Base-by-base conservation (phyloP, 2,113 vertebrate genomes). In the Calyptomena viridis region DNA sequence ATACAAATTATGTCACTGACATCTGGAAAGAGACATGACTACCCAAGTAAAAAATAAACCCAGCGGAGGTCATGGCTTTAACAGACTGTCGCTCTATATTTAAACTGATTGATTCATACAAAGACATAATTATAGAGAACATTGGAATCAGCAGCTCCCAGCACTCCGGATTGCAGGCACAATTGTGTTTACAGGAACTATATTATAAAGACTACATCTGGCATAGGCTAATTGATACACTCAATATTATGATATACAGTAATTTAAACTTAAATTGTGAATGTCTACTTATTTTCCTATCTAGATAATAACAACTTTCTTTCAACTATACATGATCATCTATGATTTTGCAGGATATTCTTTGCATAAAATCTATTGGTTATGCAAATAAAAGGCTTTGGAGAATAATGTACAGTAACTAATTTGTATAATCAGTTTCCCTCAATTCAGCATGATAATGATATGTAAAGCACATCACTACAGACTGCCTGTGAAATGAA, bases 21-120 rank as follows among this genome's bases (percentile, higher is more conserved):
- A 96, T 96, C 97, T 97, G 96, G 96, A 97, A 97, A 96, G 90
- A 97, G 96, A 95, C 93, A 96, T 44, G 84, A 96, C 92, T 93
- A 88, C 79, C 89, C 89, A n/a, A 96, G 96, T 90, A 91, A 93
- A 96, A 96, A 93, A 95, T 95, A 95, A 96, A 96, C 96, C 90
- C 92, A 78, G 28, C 23, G 1, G 94, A 96, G 95, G 94, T 95
- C 96, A 95, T 58, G 92, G 96, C 94, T 96, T 96, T 95, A 92
- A 91, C 95, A 93, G 91, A 93, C 95, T 96, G 97, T 90, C 97
- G 74, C 77, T 96, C 95, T 96, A 86, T 90, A 96, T 96, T 97
- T 96, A 94, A 94, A 91, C 87, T 96, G 96, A 96, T 95, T 94
- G 97, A 97, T 93, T 95, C 89, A 69, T 90, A 95, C 93, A 95